Evolutionary conservation across 2,797 vertebrate genomes (phyloP).

Genomic region (Prunella strophiata): DNA sequence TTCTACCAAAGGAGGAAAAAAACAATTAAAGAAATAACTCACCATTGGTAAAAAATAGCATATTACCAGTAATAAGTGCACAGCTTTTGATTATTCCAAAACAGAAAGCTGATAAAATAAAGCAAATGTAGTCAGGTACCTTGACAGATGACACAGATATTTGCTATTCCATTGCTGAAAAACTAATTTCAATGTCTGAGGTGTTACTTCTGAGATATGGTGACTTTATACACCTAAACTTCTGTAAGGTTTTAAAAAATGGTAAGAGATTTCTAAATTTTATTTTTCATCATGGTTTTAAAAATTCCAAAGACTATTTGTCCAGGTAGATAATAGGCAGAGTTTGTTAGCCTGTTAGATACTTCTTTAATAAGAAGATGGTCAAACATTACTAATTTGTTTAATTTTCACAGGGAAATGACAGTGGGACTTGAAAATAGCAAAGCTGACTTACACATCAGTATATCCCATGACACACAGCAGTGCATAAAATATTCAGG

Average conservation of each 20-base stretch:
- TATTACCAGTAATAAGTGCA: background rate
- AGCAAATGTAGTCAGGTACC: fast-evolving
- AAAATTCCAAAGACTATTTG: background rate
- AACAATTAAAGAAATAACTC: background rate
- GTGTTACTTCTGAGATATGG: background rate
- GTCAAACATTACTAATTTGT: background rate
- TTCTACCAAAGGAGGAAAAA: background rate
- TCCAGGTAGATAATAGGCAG: background rate
- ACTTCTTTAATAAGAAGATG: background rate
- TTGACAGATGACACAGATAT: background rate
- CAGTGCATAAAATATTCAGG: background rate
- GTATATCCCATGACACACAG: background rate
- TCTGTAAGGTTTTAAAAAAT: background rate
- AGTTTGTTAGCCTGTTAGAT: background rate
- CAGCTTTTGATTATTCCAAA: background rate
- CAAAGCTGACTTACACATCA: background rate
- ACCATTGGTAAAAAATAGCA: background rate
- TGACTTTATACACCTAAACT: background rate
- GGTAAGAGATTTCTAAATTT: background rate
- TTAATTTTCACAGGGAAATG: background rate
- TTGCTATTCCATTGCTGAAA: background rate
- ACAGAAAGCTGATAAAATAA: background rate
- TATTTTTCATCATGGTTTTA: background rate
- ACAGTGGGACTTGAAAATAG: background rate
- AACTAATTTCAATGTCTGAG: background rate